Percentiles rank a stretch among this genome's conserved stretches.
phyloP scores from a whole-genome alignment of 2,797 vertebrate genomes.

The Onychomys torridus region DNA sequence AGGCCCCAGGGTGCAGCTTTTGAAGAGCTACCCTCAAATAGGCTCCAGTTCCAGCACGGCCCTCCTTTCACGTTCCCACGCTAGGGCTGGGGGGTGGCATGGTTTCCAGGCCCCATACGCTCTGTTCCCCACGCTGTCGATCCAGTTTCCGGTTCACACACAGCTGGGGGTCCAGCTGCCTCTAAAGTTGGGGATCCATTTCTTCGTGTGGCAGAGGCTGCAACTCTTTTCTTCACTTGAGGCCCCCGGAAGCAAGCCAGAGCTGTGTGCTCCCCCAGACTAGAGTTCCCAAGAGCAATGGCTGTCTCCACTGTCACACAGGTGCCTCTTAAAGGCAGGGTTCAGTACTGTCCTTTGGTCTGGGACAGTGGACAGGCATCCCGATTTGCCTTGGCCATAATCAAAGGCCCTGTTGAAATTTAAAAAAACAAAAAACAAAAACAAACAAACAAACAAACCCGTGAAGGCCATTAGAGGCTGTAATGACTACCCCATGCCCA shows the following conservation, averaged over 20 bases:
- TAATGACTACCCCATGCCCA: background rate
- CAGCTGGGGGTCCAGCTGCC: slow-evolving; percentile 52
- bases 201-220: background rate
- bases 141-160: slow-evolving; percentile 28
- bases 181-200: background rate
- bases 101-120: background rate
- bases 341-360: background rate
- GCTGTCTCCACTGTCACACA: background rate
- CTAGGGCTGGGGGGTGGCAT: background rate
- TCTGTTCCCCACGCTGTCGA: background rate
- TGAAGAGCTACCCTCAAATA: background rate
- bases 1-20: background rate
- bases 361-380: background rate
- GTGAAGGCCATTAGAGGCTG: background rate
- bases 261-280: background rate
- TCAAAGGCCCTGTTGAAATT: background rate
- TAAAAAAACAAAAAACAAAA: too few relatives aligned
- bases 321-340: background rate
- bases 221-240: background rate
- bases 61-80: background rate
- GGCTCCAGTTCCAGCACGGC: background rate
- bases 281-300: too few relatives aligned
- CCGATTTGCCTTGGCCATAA: background rate
- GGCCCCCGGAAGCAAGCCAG: background rate
- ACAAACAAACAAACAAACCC: too few relatives aligned